These are phyloP conservation scores for Scaptomyza reducta DNA, from an alignment of 2,888 invertebrate genomes.

Conservation along the genomic window DNA sequence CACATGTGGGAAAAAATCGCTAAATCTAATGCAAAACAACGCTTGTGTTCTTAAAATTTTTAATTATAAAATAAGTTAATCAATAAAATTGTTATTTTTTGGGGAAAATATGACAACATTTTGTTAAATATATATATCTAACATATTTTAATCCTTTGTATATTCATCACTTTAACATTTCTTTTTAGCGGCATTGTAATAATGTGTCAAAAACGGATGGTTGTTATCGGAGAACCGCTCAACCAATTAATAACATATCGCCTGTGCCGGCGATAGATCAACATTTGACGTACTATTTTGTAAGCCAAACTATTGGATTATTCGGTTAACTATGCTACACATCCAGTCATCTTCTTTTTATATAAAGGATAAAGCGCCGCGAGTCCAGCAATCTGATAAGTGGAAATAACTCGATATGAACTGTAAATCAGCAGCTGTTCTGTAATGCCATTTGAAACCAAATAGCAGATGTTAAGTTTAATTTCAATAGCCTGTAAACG, in stretches of 20 bases:
- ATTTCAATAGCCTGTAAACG: background rate
- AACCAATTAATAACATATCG: background rate
- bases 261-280: constrained; percentile 12
- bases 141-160: too few relatives aligned
- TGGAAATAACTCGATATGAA: constrained; percentile 1
- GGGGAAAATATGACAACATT: too few relatives aligned
- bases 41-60: background rate
- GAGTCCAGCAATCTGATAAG: background rate
- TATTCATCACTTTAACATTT: background rate
- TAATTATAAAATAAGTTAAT: too few relatives aligned
- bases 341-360: background rate
- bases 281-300: background rate
- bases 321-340: too few relatives aligned
- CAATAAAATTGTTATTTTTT: too few relatives aligned
- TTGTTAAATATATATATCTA: too few relatives aligned
- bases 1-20: too few relatives aligned
- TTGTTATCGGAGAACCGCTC: background rate
- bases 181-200: background rate
- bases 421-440: background rate
- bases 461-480: background rate
- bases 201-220: background rate
- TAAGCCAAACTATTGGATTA: too few relatives aligned
- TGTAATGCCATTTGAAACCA: background rate
- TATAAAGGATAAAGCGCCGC: background rate
- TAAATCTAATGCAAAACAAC: too few relatives aligned